These are phyloP conservation scores for Mesocentrotus franciscanus DNA, from an alignment of 53 echinoderm and acorn worm species.

Conservation along the genomic window DNA sequence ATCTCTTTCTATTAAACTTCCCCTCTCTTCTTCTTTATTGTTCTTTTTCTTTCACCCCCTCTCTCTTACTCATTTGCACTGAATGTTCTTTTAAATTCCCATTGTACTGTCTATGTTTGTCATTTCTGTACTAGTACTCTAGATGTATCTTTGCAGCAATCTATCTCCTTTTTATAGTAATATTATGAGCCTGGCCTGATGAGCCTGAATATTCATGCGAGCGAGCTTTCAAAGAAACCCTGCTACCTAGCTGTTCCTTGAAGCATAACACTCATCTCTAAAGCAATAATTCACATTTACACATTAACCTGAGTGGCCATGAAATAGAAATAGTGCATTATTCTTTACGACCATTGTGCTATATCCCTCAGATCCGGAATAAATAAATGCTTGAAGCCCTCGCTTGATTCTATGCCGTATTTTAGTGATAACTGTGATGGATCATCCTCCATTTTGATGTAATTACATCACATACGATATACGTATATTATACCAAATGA, in stretches of 20 bases:
- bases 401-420: not conserved
- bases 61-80: not conserved
- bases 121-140: not conserved
- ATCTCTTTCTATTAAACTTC: not conserved
- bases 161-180: not conserved
- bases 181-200: not conserved
- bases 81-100: not conserved
- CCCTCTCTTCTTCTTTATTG: not conserved
- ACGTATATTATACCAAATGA: not conserved
- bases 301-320: not conserved
- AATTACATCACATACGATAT: not conserved
- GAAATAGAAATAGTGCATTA: slow-evolving; percentile 5
- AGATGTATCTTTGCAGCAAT: not conserved
- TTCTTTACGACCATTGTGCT: not conserved
- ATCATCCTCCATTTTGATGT: not conserved
- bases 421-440: not conserved
- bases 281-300: not conserved
- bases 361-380: not conserved
- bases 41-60: not conserved
- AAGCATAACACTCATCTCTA: not conserved
- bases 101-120: not conserved
- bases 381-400: not conserved
- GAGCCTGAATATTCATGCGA: not conserved
- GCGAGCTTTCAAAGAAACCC: not conserved
- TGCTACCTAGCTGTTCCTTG: not conserved